Evolutionary conservation across 2,888 invertebrate genomes (phyloP).

Genomic region (Nemurella pictetii): DNA sequence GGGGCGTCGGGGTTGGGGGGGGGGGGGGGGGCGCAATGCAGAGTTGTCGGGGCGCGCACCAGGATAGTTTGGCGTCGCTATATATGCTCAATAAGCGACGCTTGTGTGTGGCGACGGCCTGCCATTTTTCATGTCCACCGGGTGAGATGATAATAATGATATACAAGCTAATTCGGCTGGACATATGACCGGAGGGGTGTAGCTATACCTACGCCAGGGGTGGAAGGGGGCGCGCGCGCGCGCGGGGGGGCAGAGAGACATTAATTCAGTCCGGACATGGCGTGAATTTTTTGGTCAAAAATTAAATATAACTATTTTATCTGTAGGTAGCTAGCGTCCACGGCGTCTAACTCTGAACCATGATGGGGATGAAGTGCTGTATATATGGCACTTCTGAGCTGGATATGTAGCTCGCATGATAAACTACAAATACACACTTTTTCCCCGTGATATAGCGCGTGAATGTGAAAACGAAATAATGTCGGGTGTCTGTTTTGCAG

Average conservation of each 20-base stretch:
- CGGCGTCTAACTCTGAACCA: no score
- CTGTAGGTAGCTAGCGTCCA: neutral
- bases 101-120: neutral
- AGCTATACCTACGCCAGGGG: neutral
- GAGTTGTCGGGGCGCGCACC: conserved; percentile 35
- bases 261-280: neutral
- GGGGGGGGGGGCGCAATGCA: neutral
- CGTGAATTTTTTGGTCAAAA: neutral
- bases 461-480: neutral
- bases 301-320: neutral
- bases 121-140: neutral
- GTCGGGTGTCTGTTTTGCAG: neutral
- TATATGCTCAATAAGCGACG: conserved; percentile 26
- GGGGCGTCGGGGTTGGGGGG: neutral
- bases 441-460: neutral
- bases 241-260: neutral
- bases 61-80: neutral
- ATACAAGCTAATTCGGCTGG: neutral
- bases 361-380: neutral
- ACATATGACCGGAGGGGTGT: neutral
- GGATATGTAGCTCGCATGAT: neutral
- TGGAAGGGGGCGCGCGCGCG: no score
- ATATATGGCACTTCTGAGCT: no score
- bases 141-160: conserved; percentile 16
- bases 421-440: neutral